These are phyloP conservation scores for Pseudopipra pipra DNA, from an alignment of 2,113 vertebrate genomes.

Conservation along the genomic window DNA sequence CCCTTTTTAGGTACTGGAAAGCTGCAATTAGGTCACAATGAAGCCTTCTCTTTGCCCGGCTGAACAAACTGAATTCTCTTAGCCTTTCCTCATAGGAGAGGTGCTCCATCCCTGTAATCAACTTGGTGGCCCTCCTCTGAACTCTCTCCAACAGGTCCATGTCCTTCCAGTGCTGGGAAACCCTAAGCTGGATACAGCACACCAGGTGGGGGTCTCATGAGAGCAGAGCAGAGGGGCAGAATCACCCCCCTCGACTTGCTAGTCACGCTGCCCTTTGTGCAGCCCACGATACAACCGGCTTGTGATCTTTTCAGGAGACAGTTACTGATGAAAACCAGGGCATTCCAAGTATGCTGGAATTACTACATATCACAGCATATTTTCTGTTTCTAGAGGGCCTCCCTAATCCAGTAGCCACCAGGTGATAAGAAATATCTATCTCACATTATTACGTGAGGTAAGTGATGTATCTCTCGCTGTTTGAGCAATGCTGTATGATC, in stretches of 20 bases:
- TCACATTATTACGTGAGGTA: background rate
- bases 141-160: background rate
- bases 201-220: background rate
- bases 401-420: background rate
- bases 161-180: background rate
- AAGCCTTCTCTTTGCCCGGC: background rate
- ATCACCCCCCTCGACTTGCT: background rate
- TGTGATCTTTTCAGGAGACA: background rate
- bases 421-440: background rate
- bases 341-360: background rate
- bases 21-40: background rate
- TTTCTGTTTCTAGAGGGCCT: background rate
- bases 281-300: background rate
- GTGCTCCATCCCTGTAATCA: background rate
- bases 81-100: background rate
- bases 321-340: background rate
- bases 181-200: background rate
- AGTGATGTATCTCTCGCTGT: background rate
- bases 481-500: background rate
- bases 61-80: background rate
- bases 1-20: background rate
- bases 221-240: background rate
- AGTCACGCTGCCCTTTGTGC: background rate
- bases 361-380: background rate
- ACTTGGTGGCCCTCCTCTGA: background rate